Evolutionary conservation across 2,113 vertebrate species (phyloP).

Genomic region (Calcarius ornatus): DNA sequence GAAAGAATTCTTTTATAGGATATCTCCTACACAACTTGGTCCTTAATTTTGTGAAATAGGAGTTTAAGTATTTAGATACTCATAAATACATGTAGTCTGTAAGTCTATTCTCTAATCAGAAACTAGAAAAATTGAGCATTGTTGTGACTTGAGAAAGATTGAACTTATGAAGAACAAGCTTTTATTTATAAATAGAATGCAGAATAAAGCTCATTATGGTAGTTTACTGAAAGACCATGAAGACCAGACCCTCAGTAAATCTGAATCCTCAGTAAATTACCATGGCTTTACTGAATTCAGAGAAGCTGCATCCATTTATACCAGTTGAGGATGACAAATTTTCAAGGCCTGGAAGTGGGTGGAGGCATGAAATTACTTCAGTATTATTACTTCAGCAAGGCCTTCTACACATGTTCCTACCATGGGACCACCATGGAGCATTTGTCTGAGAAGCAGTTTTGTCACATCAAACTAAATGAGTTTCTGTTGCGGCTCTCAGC

Average conservation of each 20-base stretch:
- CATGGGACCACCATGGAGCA: conserved; percentile 9
- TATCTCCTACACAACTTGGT: background rate
- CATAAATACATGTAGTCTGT: background rate
- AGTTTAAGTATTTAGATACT: background rate
- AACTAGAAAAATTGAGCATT: background rate
- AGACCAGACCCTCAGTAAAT: background rate
- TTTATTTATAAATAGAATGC: background rate
- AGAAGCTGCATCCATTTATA: conserved; percentile 8
- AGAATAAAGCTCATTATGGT: background rate
- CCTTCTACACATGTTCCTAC: conserved; percentile 32
- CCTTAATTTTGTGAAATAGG: background rate
- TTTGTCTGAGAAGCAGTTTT: conserved; percentile 34
- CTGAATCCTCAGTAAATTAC: background rate
- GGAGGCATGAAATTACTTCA: conserved; percentile 40
- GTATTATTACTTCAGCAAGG: conserved; percentile 34
- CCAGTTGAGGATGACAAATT: background rate
- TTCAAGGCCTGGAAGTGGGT: background rate
- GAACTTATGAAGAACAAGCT: background rate
- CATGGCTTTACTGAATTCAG: background rate
- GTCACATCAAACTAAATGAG: conserved; percentile 46
- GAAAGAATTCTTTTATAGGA: background rate
- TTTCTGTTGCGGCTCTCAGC: conserved; percentile 57
- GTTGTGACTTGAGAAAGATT: background rate
- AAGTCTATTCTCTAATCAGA: background rate
- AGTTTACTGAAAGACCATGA: background rate